Evolutionary conservation across 2,888 invertebrate species (phyloP).

Genomic region (Oithona nana): DNA sequence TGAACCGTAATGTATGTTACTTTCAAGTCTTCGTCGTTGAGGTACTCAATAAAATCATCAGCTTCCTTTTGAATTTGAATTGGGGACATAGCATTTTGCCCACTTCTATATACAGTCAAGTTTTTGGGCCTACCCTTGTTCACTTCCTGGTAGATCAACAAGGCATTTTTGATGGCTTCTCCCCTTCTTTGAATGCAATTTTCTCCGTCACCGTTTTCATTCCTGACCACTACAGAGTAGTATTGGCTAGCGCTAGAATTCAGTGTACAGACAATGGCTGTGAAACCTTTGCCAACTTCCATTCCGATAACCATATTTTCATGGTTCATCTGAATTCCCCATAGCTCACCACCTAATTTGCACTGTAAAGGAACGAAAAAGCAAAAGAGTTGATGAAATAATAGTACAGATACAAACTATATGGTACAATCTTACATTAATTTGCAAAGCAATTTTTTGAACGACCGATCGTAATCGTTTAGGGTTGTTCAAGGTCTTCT

Average conservation of each 20-base stretch:
- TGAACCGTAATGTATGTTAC: constrained; percentile 70
- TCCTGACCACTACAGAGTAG: constrained; percentile 37
- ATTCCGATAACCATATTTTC: constrained; percentile 71
- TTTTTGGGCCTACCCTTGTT: constrained; percentile 50
- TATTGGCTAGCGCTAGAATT: constrained; percentile 54
- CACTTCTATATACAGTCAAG: constrained; percentile 76
- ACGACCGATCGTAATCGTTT: constrained; percentile 49
- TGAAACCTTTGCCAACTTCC: no score
- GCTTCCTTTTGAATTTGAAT: constrained; percentile 56
- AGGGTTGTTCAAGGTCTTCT: constrained; percentile 23
- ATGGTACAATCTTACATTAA: no score
- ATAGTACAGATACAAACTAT: no score
- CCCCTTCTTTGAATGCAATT: background rate
- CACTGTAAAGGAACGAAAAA: no score
- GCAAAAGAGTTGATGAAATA: no score
- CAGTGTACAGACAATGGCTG: constrained; percentile 47
- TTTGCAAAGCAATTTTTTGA: constrained; percentile 76
- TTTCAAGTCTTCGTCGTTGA: constrained; percentile 32
- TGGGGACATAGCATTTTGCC: constrained; percentile 70
- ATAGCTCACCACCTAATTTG: constrained; percentile 76
- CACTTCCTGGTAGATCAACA: constrained; percentile 23
- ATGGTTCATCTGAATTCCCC: constrained; percentile 63
- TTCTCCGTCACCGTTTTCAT: background rate
- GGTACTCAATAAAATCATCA: background rate
- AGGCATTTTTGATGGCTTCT: background rate